Percentiles rank a stretch among this genome's conserved stretches.
Conservation (phyloP, 2,113 vertebrate species). For the Neolamprologus toae region DNA sequence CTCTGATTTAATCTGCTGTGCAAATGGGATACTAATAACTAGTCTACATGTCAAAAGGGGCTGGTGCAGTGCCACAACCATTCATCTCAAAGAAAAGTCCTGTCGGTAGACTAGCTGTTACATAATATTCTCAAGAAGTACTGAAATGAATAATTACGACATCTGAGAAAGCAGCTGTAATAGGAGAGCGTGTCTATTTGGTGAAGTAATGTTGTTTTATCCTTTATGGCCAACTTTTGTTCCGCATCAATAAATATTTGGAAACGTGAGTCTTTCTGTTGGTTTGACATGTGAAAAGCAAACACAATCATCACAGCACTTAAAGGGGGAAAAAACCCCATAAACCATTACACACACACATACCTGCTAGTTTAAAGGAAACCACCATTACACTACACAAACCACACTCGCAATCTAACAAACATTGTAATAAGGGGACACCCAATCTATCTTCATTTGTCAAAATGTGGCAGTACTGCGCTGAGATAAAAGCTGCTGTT, state of each 20-base stretch:
- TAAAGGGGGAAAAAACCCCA: background rate
- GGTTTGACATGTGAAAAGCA: background rate
- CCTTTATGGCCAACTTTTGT: background rate
- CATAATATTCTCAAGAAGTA: background rate
- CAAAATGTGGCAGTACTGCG: background rate
- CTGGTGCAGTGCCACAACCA: background rate
- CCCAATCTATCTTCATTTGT: background rate
- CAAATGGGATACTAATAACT: slow-evolving; percentile 36
- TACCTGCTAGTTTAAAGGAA: background rate
- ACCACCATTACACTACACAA: background rate
- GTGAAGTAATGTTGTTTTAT: background rate
- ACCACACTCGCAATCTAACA: background rate
- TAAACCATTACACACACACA: background rate
- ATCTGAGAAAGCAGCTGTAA: background rate
- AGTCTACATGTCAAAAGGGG: background rate
- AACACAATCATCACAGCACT: background rate
- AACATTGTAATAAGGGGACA: background rate
- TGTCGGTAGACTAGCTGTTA: background rate
- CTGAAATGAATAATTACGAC: background rate
- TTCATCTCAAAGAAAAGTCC: background rate
- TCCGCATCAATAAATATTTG: background rate
- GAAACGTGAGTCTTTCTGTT: background rate
- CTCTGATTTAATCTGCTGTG: slow-evolving; percentile 48
- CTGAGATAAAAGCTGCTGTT: background rate
- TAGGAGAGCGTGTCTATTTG: background rate